Conservation (phyloP, 2,888 invertebrate genomes). For the Malacosoma neustria region DNA sequence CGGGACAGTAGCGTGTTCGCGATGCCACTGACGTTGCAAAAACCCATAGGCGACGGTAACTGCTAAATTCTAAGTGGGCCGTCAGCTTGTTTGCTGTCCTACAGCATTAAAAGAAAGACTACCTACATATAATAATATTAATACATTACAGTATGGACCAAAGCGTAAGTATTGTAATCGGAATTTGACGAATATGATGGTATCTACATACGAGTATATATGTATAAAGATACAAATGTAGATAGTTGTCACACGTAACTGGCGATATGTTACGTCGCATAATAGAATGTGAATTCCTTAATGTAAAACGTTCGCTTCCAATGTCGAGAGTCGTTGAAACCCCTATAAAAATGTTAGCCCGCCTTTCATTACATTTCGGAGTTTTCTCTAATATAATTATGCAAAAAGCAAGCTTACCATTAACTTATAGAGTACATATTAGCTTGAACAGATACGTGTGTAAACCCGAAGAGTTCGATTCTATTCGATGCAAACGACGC, state of each 20-base stretch:
- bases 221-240: too few species aligned
- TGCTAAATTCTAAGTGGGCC: too few species aligned
- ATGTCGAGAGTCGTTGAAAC: constrained; percentile 63
- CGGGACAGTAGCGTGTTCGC: too few species aligned
- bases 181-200: too few species aligned
- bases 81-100: too few species aligned
- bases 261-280: constrained; percentile 55
- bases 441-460: constrained; percentile 27
- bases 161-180: too few species aligned
- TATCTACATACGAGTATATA: too few species aligned
- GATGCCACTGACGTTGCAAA: too few species aligned
- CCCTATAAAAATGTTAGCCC: constrained; percentile 71
- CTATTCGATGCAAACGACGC: constrained; percentile 37
- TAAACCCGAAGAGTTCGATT: constrained; percentile 40
- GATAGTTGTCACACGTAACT: constrained; percentile 52
- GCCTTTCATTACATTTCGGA: constrained; percentile 64
- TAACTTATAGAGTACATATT: constrained; percentile 20
- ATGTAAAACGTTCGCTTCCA: constrained; percentile 60
- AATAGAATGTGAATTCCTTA: constrained; percentile 66
- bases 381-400: constrained; percentile 24
- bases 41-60: too few species aligned
- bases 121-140: too few species aligned
- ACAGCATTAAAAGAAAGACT: too few species aligned
- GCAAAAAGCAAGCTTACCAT: constrained; percentile 23
- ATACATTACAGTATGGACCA: too few species aligned